Conservation (phyloP, 1,140 invertebrate genomes). For the Aphidius gifuensis region DNA sequence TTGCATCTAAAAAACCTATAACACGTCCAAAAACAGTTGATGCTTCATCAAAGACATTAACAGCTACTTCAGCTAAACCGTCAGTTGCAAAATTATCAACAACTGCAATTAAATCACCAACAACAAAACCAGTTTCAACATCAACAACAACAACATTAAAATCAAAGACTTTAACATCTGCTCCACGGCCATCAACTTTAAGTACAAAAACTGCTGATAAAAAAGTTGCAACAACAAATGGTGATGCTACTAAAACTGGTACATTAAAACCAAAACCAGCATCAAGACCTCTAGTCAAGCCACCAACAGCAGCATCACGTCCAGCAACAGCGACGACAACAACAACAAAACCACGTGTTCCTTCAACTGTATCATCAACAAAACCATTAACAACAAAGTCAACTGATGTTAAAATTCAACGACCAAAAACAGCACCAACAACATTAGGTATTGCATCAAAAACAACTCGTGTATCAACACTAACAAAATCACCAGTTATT, state of each 20-base stretch:
- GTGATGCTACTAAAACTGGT: conserved; percentile 52
- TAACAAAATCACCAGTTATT: conserved; percentile 46
- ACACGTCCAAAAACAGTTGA: background rate
- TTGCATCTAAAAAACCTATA: conserved; percentile 11
- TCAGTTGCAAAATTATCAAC: conserved; percentile 22
- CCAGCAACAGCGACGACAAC: conserved; percentile 9
- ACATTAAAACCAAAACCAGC: conserved; percentile 23
- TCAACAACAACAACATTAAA: conserved; percentile 34
- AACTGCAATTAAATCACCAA: conserved; percentile 25
- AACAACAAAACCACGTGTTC: conserved; percentile 24
- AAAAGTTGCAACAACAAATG: conserved; percentile 56
- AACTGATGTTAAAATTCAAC: conserved; percentile 20
- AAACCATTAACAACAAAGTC: conserved; percentile 19
- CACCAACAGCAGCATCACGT: conserved; percentile 20
- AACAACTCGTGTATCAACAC: conserved; percentile 16
- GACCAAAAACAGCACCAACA: conserved; percentile 41
- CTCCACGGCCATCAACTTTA: background rate
- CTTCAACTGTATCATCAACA: conserved; percentile 22
- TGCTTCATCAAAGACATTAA: background rate
- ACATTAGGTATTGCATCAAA: conserved; percentile 24
- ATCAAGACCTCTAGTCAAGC: conserved; percentile 35
- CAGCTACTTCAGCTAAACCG: conserved; percentile 14
- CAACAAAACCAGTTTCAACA: conserved; percentile 30
- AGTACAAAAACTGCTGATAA: conserved; percentile 30
- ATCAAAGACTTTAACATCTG: conserved; percentile 13